Evolutionary conservation across 1,140 invertebrate species (phyloP), one percentile per base, ranked within the genome.

Genomic region (Apis cerana): DNA sequence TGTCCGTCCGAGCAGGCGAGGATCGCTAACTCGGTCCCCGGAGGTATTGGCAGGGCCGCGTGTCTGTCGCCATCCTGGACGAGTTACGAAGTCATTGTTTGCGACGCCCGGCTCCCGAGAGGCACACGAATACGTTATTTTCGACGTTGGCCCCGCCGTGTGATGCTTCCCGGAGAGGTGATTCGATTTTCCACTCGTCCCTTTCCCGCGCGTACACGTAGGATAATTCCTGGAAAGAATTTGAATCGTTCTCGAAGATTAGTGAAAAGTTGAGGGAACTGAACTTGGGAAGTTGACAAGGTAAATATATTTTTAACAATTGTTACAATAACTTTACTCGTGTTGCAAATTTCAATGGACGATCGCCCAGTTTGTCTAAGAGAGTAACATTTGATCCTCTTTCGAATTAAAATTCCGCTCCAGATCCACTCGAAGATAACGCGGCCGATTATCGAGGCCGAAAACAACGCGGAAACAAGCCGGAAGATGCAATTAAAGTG

Each of bases 11-110:
- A 50, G 68, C 64, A 52, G 68, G 67, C 78, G 85, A 83, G 82
- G 83, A 75, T 85, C 62, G 85, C 70, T 83, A 89, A 86, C 88
- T 85, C 89, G 79, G 72, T 43, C 81, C 88, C 85, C 81, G 75
- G 64, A 88, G 88, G 85, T 89, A 88, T 90, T 84, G 82, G 72
- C 81, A 68, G 80, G 59, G 23, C 43, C 59, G 54, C 52, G 50
- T 61, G 72, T 84, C 82, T 43, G 33, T 43, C 27, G 65, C 85
- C 75, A 77, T 80, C 72, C 82, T 84, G 74, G 58, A 81, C 85
- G 82, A 88, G 85, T 88, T 88, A 88, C 85, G 82, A 88, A 88
- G 85, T 88, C 86, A 86, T 86, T 86, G 86, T 88, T 88, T 88
- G 82, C 82, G 78, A 88, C 72, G 75, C 86, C 82, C 84, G 61